Percentiles rank a stretch among this genome's conserved stretches.
Evolutionary conservation across 1,140 invertebrate genomes (phyloP).

Genomic region (Drosophila kurseongensis): DNA sequence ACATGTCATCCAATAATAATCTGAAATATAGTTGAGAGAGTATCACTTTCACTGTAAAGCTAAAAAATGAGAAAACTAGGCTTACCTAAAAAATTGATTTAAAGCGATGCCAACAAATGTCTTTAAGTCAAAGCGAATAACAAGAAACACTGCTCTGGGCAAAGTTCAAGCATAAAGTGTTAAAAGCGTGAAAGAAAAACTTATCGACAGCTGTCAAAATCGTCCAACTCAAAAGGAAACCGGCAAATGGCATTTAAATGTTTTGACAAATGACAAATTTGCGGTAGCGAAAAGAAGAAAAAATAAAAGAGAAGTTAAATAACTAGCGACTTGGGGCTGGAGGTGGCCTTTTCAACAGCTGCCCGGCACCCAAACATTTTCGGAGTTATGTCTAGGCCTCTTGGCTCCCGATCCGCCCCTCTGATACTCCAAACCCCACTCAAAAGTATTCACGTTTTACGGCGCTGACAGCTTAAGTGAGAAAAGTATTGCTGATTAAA

Average conservation of each 20-base stretch:
- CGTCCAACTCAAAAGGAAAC: conserved; percentile 38
- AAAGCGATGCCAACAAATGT: conserved; percentile 57
- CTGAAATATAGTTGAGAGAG: conserved; percentile 1
- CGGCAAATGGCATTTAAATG: conserved; percentile 82
- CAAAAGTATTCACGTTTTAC: conserved; percentile 65
- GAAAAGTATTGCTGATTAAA: conserved; percentile 81
- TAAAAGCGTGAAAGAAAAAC: conserved; percentile 72
- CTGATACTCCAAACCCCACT: neutral
- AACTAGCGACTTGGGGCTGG: conserved; percentile 30
- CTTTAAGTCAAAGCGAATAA: conserved; percentile 38
- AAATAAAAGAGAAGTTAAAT: conserved; percentile 38
- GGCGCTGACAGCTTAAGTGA: conserved; percentile 77
- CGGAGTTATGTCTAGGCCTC: conserved; percentile 22
- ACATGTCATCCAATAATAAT: conserved; percentile 36
- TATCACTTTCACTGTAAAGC: conserved; percentile 45
- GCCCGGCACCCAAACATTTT: neutral
- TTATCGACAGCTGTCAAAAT: conserved; percentile 79
- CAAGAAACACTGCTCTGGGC: conserved; percentile 50
- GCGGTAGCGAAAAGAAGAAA: conserved; percentile 67
- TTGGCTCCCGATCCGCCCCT: conserved; percentile 2
- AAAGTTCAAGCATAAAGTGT: conserved; percentile 57
- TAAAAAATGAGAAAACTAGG: conserved; percentile 8
- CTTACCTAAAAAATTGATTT: conserved; percentile 48
- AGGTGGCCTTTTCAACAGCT: conserved; percentile 45
- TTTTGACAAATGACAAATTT: conserved; percentile 83